Conservation (phyloP, 2,888 invertebrate species). For the Pammene aurita region DNA sequence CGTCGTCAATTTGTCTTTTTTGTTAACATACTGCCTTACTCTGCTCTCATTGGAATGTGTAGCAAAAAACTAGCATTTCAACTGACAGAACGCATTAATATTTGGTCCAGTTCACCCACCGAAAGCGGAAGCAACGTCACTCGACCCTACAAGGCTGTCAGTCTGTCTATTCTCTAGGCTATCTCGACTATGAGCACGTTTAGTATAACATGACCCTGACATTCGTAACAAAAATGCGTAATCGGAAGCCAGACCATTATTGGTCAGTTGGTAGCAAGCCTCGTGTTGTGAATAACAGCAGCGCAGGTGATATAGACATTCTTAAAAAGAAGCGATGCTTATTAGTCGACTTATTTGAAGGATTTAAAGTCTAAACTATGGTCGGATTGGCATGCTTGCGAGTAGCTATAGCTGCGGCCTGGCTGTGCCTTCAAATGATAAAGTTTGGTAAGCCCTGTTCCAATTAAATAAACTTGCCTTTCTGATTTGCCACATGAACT, state of each 20-base stretch:
- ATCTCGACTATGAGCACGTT: background rate
- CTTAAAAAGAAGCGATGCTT: conserved; percentile 1
- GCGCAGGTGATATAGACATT: background rate
- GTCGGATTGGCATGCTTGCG: no score
- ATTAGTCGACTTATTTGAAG: no score
- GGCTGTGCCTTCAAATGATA: no score
- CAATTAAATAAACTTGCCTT: no score
- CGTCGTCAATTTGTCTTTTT: conserved; percentile 8
- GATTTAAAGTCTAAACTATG: no score
- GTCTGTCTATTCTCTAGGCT: background rate
- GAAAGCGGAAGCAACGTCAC: conserved; percentile 35
- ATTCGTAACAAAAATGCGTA: background rate
- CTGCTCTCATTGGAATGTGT: conserved; percentile 30
- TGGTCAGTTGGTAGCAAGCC: background rate
- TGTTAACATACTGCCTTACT: background rate
- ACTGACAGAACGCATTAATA: conserved; percentile 27
- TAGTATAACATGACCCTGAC: conserved; percentile 5
- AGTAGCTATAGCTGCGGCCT: no score
- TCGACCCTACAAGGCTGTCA: conserved; percentile 24
- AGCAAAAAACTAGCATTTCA: conserved; percentile 28
- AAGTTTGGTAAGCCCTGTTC: no score
- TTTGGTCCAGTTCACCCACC: conserved; percentile 35
- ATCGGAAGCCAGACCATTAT: conserved; percentile 1
- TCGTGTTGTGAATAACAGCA: background rate
- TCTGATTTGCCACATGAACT: no score